Evolutionary conservation across 2,113 vertebrate genomes (phyloP), one percentile per base, ranked within the genome.

Genomic region (Oncorhynchus kisutch): DNA sequence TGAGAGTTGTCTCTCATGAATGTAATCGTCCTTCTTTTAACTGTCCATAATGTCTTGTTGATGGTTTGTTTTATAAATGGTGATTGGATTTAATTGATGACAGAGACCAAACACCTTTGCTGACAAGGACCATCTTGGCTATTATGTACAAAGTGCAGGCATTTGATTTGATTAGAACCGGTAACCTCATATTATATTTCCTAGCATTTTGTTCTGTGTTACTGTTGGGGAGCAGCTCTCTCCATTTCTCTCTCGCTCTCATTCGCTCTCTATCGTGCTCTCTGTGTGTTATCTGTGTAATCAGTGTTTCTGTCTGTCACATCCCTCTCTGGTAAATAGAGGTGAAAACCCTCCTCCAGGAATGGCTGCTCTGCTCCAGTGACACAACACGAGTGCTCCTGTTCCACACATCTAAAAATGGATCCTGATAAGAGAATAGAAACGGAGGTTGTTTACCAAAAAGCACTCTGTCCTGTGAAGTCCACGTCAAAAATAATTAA

Each of bases 1-100:
- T 83, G 85, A 75, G 73, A 68, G 67, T 82, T 77, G 84, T 86
- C 83, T 86, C 71, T 85, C 77, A 83, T 72, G 57, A 34, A 68
- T 45, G 2, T 45, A 45, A 45, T 45, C 39, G 2, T 67, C 39
- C 70, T 77, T 67, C 76, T 69, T 78, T 59, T 70, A 70, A 51
- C 68, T 69, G 62, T 78, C 72, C 78, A 69, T 54, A 27, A 27
- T 59, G 75, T 57, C 71, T 31, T 31, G 6, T 12, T 81, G 76
- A 81, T 85, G 70, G 67, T 77, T 73, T 59, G 66, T 72, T 74
- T 59, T 59, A 57, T 73, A 65, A 14, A 79, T 77, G 14, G 74
- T 64, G 72, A 75, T 81, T 39, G 24, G 73, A 77, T 81, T 49
- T 11, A 45, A 45, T 64, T 73, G 76, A 20, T 54, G 78, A 84